phyloP scores from a whole-genome alignment of 2,113 vertebrate species.

The Salvelinus sp. region DNA sequence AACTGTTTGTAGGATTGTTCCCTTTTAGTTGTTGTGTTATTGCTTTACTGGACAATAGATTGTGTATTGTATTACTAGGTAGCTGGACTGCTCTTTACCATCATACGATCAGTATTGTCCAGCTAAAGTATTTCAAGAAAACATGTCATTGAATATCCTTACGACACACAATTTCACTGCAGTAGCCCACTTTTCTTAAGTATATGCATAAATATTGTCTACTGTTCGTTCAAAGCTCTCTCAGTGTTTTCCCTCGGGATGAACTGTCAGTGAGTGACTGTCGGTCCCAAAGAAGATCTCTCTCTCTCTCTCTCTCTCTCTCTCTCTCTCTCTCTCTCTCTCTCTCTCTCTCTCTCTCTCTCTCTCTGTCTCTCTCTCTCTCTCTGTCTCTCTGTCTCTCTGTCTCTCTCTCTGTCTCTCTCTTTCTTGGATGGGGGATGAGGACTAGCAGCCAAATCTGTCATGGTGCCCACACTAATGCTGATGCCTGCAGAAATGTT shows the following conservation, averaged over 20 bases:
- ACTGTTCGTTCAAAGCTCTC: slow-evolving; percentile 1
- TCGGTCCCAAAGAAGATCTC: slow-evolving; percentile 21
- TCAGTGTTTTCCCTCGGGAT: slow-evolving; percentile 33
- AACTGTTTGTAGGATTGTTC: neutral
- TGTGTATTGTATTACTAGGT: neutral
- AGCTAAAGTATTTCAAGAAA: neutral
- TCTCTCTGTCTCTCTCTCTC: too few species aligned
- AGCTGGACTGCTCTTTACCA: neutral
- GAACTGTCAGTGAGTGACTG: slow-evolving; percentile 34
- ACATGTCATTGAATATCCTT: neutral
- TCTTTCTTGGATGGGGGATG: neutral
- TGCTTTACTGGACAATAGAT: neutral
- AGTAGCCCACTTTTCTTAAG: slow-evolving; percentile 33
- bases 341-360: neutral
- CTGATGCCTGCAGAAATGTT: slow-evolving; percentile 5
- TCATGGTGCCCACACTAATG: neutral
- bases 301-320: slow-evolving; percentile 12
- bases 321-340: neutral
- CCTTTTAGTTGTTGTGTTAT: neutral
- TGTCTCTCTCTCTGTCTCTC: neutral
- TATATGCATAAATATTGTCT: slow-evolving; percentile 33
- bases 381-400: too few species aligned
- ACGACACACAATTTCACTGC: neutral
- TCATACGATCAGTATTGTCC: neutral
- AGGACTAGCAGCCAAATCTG: neutral